Percentiles rank a stretch among this genome's conserved stretches.
Evolutionary conservation across 2,888 invertebrate genomes (phyloP).

Genomic region (Lathronympha strigana): DNA sequence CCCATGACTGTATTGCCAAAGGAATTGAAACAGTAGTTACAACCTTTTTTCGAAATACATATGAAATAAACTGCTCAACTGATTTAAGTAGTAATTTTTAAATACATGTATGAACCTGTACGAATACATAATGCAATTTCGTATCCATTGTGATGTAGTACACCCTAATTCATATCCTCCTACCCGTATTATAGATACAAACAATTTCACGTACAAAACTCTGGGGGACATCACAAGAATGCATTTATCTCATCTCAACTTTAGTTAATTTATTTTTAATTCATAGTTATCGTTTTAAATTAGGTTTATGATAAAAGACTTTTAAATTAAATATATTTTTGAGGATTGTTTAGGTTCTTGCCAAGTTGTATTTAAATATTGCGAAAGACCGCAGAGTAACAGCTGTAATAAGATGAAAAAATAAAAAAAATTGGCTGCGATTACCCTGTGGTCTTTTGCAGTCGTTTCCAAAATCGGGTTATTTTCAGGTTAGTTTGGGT

Average conservation of each 20-base stretch:
- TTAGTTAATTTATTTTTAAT: conserved; percentile 43
- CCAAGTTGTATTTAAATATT: conserved; percentile 58
- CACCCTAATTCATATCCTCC: neutral
- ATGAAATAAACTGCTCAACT: neutral
- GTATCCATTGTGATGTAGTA: conserved; percentile 32
- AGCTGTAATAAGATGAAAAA: conserved; percentile 43
- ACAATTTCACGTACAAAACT: conserved; percentile 12
- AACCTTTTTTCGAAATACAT: neutral
- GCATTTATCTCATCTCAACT: conserved; percentile 40
- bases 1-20: too few species aligned
- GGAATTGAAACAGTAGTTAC: too few species aligned
- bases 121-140: conserved; percentile 34
- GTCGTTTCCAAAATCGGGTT: conserved; percentile 11
- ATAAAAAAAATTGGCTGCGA: conserved; percentile 45
- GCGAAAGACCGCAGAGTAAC: conserved; percentile 45
- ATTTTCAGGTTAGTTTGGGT: neutral
- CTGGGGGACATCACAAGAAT: conserved; percentile 34
- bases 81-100: neutral
- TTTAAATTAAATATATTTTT: conserved; percentile 44
- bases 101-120: conserved; percentile 16
- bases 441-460: conserved; percentile 38
- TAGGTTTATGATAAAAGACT: conserved; percentile 42
- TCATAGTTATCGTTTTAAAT: conserved; percentile 43
- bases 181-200: neutral
- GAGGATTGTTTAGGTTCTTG: conserved; percentile 74